Evolutionary conservation across 2,113 vertebrate species (phyloP).

Genomic region (Burhinus bistriatus): DNA sequence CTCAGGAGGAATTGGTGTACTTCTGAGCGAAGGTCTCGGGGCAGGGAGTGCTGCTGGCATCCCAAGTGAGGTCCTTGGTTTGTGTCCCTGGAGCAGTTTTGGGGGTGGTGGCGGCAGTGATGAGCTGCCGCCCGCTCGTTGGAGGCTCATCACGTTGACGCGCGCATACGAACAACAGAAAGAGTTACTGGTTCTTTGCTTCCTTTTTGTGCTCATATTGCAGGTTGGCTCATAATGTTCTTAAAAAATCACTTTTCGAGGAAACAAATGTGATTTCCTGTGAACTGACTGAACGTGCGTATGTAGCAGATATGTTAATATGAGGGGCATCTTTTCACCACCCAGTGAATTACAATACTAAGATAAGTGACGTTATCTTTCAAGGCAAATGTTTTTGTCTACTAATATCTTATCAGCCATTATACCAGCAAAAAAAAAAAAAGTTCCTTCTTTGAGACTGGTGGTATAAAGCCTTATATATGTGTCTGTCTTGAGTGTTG

Average conservation of each 20-base stretch:
- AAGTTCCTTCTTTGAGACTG: not conserved
- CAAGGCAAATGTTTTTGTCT: slow-evolving; percentile 1
- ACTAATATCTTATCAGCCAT: not conserved
- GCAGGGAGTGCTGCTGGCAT: not conserved
- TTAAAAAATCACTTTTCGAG: not conserved
- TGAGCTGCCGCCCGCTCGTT: not conserved
- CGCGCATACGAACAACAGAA: not conserved
- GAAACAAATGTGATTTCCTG: not conserved
- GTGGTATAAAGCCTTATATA: not conserved
- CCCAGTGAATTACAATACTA: not conserved
- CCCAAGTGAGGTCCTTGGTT: not conserved
- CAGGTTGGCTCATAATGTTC: not conserved
- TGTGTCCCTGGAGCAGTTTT: not conserved
- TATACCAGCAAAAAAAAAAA: not conserved
- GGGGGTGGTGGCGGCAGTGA: not conserved
- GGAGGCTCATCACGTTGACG: rapidly evolving
- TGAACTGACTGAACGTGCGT: not conserved
- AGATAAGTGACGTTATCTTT: not conserved
- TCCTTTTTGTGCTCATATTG: not conserved
- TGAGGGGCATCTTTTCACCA: not conserved
- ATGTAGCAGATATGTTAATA: not conserved
- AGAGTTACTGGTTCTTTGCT: not conserved
- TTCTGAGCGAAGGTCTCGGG: not conserved
- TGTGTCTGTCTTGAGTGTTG: not conserved
- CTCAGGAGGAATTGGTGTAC: not conserved